Conservation (phyloP, 1,140 invertebrate species). For the Frieseomelitta varia region DNA sequence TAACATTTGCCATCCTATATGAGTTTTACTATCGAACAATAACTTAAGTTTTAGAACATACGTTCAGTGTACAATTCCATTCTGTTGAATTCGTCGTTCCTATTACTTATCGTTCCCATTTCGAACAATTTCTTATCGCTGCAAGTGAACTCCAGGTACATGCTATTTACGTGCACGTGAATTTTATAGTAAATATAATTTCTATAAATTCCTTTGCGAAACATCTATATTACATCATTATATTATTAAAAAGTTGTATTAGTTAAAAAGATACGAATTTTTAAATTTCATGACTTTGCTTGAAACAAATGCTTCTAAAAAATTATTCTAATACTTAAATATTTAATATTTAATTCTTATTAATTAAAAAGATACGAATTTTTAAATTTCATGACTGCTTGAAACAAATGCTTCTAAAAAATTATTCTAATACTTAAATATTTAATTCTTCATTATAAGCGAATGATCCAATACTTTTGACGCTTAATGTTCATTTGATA, state of each 20-base stretch:
- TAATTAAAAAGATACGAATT: too few relatives aligned
- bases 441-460: too few relatives aligned
- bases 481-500: too few relatives aligned
- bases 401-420: not conserved
- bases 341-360: too few relatives aligned
- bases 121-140: too few relatives aligned
- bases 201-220: not conserved
- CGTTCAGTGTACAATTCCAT: not conserved
- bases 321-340: too few relatives aligned
- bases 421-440: too few relatives aligned
- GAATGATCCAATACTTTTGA: too few relatives aligned
- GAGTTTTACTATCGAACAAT: not conserved
- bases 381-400: not conserved
- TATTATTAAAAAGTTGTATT: too few relatives aligned
- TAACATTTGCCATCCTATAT: not conserved
- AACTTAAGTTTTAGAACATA: not conserved
- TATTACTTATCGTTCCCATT: not conserved
- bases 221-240: not conserved
- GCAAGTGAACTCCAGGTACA: too few relatives aligned
- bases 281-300: not conserved
- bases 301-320: not conserved
- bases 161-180: too few relatives aligned
- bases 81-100: not conserved
- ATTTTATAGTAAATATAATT: not conserved
- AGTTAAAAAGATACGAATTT: too few relatives aligned